These are phyloP conservation scores for Sphaerodactylus townsendi DNA, from an alignment of 2,113 vertebrate species.

Conservation along the genomic window DNA sequence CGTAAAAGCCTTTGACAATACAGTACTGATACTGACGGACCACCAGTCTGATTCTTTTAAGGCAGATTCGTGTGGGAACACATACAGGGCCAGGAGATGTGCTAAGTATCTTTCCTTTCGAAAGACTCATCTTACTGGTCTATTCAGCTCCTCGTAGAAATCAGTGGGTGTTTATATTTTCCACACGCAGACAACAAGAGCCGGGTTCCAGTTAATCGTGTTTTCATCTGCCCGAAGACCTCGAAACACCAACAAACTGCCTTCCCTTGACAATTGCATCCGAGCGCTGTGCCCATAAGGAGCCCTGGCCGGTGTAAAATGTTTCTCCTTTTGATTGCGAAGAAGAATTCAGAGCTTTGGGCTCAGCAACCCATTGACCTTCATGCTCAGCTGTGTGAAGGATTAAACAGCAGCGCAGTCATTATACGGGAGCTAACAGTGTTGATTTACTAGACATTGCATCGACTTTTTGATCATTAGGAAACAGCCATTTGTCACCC, in stretches of 20 bases:
- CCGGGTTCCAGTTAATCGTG: slow-evolving; percentile 8
- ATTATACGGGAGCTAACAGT: background rate
- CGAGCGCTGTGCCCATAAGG: background rate
- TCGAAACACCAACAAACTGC: background rate
- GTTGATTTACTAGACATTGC: background rate
- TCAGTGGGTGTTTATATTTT: slow-evolving; percentile 1
- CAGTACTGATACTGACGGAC: too few species aligned
- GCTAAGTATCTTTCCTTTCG: background rate
- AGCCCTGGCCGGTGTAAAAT: background rate
- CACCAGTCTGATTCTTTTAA: too few species aligned
- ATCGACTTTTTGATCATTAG: background rate
- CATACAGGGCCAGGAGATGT: background rate
- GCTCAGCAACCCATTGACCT: background rate
- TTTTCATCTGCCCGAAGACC: background rate
- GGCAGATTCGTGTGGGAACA: too few species aligned
- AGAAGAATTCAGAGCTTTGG: slow-evolving; percentile 7
- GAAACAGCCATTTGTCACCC: background rate
- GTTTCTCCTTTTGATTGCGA: background rate
- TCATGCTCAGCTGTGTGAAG: background rate
- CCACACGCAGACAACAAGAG: background rate
- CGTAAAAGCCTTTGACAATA: too few species aligned
- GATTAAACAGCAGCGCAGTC: background rate
- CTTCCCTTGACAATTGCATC: slow-evolving; percentile 35
- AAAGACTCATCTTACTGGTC: background rate
- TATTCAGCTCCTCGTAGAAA: background rate